Evolutionary conservation across 2,113 vertebrate species (phyloP), one percentile per base, ranked within the genome.

Genomic region (Pontoporia blainvillei): DNA sequence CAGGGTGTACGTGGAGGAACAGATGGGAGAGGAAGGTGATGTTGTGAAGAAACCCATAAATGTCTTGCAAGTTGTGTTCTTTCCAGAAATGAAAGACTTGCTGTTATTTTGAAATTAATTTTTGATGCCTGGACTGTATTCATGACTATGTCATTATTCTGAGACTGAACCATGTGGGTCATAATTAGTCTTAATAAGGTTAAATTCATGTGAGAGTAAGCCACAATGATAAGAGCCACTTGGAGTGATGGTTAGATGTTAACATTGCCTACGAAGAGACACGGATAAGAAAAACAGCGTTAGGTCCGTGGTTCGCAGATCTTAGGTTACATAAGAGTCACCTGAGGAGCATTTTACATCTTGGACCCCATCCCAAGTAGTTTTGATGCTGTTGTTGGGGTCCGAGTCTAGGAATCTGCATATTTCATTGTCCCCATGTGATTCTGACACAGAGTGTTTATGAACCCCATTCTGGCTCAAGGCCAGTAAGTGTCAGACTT

Each of bases 41-140:
- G 36, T 27, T 44, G 23, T 29, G 49, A 81, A 67, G 67, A 83
- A 94, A 96, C 64, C 59, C 29, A 67, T 71, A 71, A 34, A 52
- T 94, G 44, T 67, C 54, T 71, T 82, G 25, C 44, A 94, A 86
- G 34, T 83, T 17, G 3, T 12, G 1, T 66, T 86, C 52, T 6
- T 76, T 92, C 44, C 78, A 90, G 44, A 95, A 72, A 54, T 41
- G 17, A 9, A 62, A 91, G 31, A 67, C 52, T 6, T 57, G 59
- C 57, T 17, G 46, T 96, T 86, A 78, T 49, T 90, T 73, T 83
- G 57, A 94, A 88, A 69, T 90, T 83, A 62, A 88, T 20, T 86
- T 91, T 96, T 86, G 20, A 83, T 52, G 57, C 7, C 52, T 78
- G 15, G 34, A 34, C 15, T 62, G 8, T 64, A 10, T 78, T 86